Base-by-base conservation (phyloP, 2,113 vertebrate genomes). In the Neoarius graeffei region DNA sequence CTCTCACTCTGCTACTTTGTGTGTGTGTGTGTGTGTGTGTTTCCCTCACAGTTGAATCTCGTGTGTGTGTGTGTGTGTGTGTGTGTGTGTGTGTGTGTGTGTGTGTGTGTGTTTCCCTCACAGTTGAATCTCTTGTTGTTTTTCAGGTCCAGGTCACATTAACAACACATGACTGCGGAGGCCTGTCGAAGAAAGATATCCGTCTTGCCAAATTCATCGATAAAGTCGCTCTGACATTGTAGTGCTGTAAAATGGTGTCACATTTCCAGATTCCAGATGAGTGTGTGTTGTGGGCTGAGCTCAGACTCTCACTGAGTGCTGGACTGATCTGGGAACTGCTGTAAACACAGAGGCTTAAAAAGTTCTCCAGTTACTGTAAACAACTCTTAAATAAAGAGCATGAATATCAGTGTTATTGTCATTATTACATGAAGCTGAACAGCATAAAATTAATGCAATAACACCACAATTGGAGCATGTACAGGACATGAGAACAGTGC, bases 171-270 rank as follows among this genome's bases (percentile, higher is more conserved):
- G 97, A 98, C 94, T 97, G 95, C 0, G 97, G 97, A 27, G 97
- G 96, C 5, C 93, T 99, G 87, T 98, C 97, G 30, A 97, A 96
- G 90, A 96, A 96, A 90, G 98, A 99, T 3, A 94, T 99, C 91
- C 97, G 96, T 90, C 94, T 99, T 94, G 98, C 98, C 83, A 96
- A 96, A 90, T 99, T 99, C 80, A 99, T 99, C 59, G 97, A 99
- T 91, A 97, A 97, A 94, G 95, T 96, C 42, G 94, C 95, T 30
- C 90, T 93, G 74, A 91, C 92, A 1, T 90, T 94, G 90, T 96
- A 88, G 86, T 62, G 80, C 19, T 60, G 19, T 81, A 42, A 81
- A 60, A 81, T 14, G 17, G n/a, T 11, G 79, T 59, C 56, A 91
- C 13, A 0, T 84, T n/a, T 84, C 35, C 30, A 23, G 76, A 56